These are phyloP conservation scores for Nephrotoma appendiculata DNA, from an alignment of 2,888 invertebrate genomes.

Conservation along the genomic window DNA sequence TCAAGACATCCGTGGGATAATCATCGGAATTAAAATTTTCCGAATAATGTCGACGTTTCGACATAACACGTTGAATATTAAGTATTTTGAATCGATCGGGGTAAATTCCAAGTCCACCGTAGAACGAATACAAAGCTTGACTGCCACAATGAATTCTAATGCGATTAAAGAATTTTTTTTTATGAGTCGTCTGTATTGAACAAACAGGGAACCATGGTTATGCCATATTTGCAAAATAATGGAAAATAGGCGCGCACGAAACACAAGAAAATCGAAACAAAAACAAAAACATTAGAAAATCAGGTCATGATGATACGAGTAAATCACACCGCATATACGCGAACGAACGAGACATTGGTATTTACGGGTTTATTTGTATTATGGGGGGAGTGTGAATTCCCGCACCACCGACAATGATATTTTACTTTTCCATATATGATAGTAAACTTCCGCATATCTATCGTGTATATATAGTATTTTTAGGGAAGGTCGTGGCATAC, in stretches of 20 bases:
- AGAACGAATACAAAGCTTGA: neutral
- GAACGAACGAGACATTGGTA: neutral
- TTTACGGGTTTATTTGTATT: neutral
- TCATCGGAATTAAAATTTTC: constrained; percentile 2
- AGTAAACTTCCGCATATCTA: neutral
- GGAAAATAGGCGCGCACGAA: neutral
- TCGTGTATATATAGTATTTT: neutral
- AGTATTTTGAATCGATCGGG: neutral
- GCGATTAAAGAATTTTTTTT: neutral
- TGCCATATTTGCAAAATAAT: neutral
- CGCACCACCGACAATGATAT: neutral
- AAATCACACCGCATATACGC: neutral
- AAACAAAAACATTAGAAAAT: neutral
- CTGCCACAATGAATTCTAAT: neutral
- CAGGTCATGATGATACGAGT: neutral
- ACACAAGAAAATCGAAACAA: neutral
- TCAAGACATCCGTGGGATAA: neutral
- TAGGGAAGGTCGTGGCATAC: neutral
- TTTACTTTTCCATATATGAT: neutral
- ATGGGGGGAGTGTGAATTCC: neutral
- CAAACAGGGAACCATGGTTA: neutral
- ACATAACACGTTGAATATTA: neutral
- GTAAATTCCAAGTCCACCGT: neutral
- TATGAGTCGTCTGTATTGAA: neutral
- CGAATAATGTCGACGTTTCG: constrained; percentile 1